These are phyloP conservation scores for Lasius platythorax DNA, from an alignment of 2,888 invertebrate genomes.

Conservation along the genomic window DNA sequence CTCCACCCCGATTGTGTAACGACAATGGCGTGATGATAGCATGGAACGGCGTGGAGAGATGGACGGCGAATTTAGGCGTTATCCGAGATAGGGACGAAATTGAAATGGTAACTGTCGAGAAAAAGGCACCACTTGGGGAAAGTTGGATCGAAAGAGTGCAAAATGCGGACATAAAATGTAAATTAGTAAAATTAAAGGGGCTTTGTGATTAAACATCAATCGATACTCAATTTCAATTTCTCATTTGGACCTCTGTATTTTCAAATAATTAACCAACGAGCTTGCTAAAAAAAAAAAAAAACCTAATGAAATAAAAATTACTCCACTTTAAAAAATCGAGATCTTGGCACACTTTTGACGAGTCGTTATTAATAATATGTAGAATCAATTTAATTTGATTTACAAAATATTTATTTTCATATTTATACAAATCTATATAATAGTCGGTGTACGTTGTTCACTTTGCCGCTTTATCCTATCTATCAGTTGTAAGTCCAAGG, in stretches of 20 bases:
- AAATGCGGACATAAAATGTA: conserved; percentile 87
- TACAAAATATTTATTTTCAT: conserved; percentile 34
- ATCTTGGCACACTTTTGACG: not conserved
- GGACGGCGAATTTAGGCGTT: conserved; percentile 86
- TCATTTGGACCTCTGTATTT: not conserved
- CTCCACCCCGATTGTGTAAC: conserved; percentile 95
- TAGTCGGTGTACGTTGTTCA: conserved; percentile 70
- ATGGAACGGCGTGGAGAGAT: conserved; percentile 97
- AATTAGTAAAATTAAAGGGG: conserved; percentile 85
- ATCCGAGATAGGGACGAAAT: conserved; percentile 86
- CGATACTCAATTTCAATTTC: not conserved
- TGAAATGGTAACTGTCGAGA: conserved; percentile 88
- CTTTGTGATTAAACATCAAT: not conserved
- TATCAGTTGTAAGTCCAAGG: conserved; percentile 85
- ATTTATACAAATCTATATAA: conserved; percentile 70
- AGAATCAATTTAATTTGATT: not conserved
- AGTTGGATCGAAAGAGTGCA: conserved; percentile 88
- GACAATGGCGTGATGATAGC: conserved; percentile 99
- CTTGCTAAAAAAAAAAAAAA: not conserved
- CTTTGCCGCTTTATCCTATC: conserved; percentile 82
- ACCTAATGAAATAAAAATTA: not conserved
- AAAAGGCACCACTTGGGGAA: conserved; percentile 89
- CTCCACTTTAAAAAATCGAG: conserved; percentile 9
- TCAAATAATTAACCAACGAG: not conserved
- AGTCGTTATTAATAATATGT: not conserved